Percentiles rank a stretch among this genome's conserved stretches.
Evolutionary conservation across 2,113 vertebrate species (phyloP).

Genomic region (Triplophysa tibetana): DNA sequence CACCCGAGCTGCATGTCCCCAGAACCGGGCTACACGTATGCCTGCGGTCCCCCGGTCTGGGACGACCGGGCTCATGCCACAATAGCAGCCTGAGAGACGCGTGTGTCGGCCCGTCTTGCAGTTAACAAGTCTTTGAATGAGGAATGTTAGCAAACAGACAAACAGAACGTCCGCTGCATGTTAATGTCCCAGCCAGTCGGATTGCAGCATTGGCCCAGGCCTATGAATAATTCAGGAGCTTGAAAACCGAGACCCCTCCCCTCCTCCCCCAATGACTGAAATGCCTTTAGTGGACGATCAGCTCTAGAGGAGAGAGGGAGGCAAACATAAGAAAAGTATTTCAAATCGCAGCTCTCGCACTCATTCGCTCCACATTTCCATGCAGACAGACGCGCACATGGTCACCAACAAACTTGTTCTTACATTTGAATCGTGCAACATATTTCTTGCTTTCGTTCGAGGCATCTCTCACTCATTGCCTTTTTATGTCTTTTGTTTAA

Average conservation of each 20-base stretch:
- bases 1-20: slow-evolving; percentile 45
- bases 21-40: slow-evolving; percentile 58
- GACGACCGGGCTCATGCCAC: slow-evolving; percentile 77
- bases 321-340: slow-evolving; percentile 51
- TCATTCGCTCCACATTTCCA: slow-evolving; percentile 50
- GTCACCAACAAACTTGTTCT: slow-evolving; percentile 57
- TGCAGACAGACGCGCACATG: slow-evolving; percentile 37
- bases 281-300: slow-evolving; percentile 76
- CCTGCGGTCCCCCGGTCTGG: slow-evolving; percentile 64
- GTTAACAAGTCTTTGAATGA: slow-evolving; percentile 94
- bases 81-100: slow-evolving; percentile 83
- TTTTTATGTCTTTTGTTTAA: slow-evolving; percentile 87
- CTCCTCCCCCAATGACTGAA: slow-evolving; percentile 68
- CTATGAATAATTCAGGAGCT: slow-evolving; percentile 89
- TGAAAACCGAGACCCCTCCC: slow-evolving; percentile 66
- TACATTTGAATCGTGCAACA: slow-evolving; percentile 59
- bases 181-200: slow-evolving; percentile 83
- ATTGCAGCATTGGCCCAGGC: slow-evolving; percentile 77
- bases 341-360: slow-evolving; percentile 59
- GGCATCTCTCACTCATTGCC: slow-evolving; percentile 75
- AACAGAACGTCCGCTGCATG: slow-evolving; percentile 86
- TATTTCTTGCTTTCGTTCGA: slow-evolving; percentile 59
- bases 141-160: slow-evolving; percentile 94
- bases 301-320: slow-evolving; percentile 51
- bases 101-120: slow-evolving; percentile 86